Base-by-base conservation (phyloP, 2,113 vertebrate genomes). In the Gracilinanus agilis region DNA sequence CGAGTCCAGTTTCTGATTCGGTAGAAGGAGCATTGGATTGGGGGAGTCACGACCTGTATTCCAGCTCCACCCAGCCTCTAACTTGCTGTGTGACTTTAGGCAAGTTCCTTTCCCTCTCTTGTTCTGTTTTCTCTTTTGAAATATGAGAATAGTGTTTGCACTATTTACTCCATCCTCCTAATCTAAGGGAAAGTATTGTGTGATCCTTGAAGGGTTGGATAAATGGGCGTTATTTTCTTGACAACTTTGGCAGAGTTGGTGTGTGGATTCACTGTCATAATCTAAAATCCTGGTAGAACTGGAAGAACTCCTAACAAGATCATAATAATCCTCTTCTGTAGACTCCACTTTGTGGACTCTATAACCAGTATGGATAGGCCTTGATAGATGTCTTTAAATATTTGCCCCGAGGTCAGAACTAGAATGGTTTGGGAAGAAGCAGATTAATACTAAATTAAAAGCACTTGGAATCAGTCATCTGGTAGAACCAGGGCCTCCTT, bases 61-160 rank as follows among this genome's bases (percentile, higher is more conserved):
- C 61, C 61, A 75, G 12, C 24, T 90, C 88, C 25, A 54, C n/a
- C 5, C 53, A 49, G 25, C 88, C 54, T 83, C 53, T 34, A 19
- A 19, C 75, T 88, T 93, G 90, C n/a, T 93, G 55, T 55, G 93
- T 97, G 97, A 97, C 97, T 96, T 97, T 97, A 97, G 97, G 93
- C 95, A 92, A 90, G 61, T 94, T 91, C n/a, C 44, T 93, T 16
- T 94, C 12, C 83, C 40, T 2, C 29, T 92, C 44, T 24, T 27
- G 53, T 49, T 53, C 53, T 55, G 0, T 90, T 34, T 19, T 27
- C 58, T 61, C 25, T 83, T 0, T 91, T 19, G 61, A n/a, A 56
- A 25, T 2, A 11, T 75, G 88, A 53, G 44, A 9, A 19, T 24
- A 23, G 34, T 93, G n/a, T 13, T n/a, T n/a, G 61, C 61, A n/a